Conservation (phyloP, 2,888 invertebrate genomes). For the Xanthorhoe designata region DNA sequence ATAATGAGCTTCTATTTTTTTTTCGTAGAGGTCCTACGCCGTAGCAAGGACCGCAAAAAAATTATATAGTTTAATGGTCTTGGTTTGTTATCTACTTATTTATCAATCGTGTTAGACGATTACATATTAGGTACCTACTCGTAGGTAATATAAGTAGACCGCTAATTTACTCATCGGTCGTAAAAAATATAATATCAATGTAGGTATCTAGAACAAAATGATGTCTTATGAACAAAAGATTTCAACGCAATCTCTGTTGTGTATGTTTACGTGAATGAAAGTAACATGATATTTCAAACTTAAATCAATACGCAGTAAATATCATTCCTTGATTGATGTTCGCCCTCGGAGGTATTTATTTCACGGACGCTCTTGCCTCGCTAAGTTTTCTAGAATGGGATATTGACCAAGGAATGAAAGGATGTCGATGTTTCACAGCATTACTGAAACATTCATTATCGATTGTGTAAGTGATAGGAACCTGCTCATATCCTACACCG, state of each 20-base stretch:
- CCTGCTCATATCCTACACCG: constrained; percentile 29
- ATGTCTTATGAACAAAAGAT: constrained; percentile 20
- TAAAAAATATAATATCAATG: no score
- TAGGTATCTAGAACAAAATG: no score
- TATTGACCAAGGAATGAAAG: constrained; percentile 33
- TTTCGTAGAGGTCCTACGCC: constrained; percentile 1
- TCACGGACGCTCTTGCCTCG: constrained; percentile 10
- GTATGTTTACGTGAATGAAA: constrained; percentile 3
- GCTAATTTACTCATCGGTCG: no score
- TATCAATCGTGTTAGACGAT: background rate
- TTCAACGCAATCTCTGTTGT: constrained; percentile 31
- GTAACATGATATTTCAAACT: no score
- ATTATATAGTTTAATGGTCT: background rate
- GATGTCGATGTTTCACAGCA: constrained; percentile 35
- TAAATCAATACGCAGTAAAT: background rate
- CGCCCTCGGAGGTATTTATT: background rate
- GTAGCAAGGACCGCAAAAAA: background rate
- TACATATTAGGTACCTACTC: no score
- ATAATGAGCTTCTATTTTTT: background rate
- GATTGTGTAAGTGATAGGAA: constrained; percentile 35
- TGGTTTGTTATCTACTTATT: background rate
- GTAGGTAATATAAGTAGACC: no score
- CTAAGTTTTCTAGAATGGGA: constrained; percentile 30
- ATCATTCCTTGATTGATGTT: background rate
- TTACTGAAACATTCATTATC: constrained; percentile 20